phyloP scores from a whole-genome alignment of 2,113 vertebrate species.

The Triplophysa dalaica region DNA sequence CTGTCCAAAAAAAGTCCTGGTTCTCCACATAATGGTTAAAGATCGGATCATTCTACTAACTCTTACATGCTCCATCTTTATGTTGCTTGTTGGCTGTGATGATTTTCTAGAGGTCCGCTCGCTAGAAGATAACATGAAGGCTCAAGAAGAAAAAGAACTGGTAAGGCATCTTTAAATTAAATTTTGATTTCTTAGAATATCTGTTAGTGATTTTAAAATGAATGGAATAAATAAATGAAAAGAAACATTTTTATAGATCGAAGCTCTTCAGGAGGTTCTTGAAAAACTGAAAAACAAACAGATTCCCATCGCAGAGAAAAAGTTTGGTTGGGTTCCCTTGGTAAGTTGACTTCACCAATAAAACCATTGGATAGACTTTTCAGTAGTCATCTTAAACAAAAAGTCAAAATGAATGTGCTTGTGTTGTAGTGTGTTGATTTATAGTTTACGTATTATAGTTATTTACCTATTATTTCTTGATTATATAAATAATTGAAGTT shows the following conservation, averaged over 20 bases:
- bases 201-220: too few species aligned
- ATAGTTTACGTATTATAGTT: too few species aligned
- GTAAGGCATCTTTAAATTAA: constrained; percentile 51
- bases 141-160: constrained; percentile 66
- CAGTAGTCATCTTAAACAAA: background rate
- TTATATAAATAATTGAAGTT: too few species aligned
- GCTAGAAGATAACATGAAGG: constrained; percentile 55
- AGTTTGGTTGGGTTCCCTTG: constrained; percentile 74
- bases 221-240: background rate
- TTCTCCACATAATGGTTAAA: constrained; percentile 58
- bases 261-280: constrained; percentile 74
- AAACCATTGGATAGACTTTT: background rate
- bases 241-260: constrained; percentile 57
- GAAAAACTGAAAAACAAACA: constrained; percentile 70
- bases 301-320: constrained; percentile 72
- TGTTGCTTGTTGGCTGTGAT: constrained; percentile 56
- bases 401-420: too few species aligned
- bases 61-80: constrained; percentile 54
- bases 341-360: constrained; percentile 56
- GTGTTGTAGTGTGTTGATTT: too few species aligned
- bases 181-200: background rate
- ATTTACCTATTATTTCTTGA: too few species aligned
- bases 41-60: constrained; percentile 56
- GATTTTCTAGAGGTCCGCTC: constrained; percentile 58
- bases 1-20: background rate